Base-by-base conservation (phyloP, 2,888 invertebrate genomes). In the Drosophila anomalata region DNA sequence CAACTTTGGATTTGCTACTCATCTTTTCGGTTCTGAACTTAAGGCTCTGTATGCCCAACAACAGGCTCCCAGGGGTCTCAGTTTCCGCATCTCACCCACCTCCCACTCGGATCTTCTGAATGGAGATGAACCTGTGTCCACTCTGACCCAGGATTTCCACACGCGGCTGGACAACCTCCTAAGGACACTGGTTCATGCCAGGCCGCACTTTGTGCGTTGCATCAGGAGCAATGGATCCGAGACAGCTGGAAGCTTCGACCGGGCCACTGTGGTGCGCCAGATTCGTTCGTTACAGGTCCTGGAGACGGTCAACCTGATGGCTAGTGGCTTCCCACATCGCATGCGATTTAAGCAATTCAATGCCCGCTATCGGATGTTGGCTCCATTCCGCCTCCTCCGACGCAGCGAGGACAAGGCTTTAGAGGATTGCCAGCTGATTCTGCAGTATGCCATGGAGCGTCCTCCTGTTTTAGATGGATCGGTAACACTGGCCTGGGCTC, bases 1-100 rank as follows among this genome's bases (percentile, higher is more conserved):
- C 92, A 97, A 97, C 91, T 98, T 98, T 92, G 98, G 98, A n/a
- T 98, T 98, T 91, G 98, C 97, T 0, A 97, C 97, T 17, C 98
- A 98, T 91, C 93, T 98, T n/a, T 98, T 98, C 91, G 97, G 97
- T 1, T 95, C 96, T 57, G 98, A 98, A 91, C 93, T 98, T 71
- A 97, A 97, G 93, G 95, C 96, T 2, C 92, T 96, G 12, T 96
- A 95, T 85, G 94, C 95, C 3, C 93, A 95, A 75, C 95, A 95
- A 79, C 95, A 94, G 52, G 96, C 95, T 56, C 96, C 95, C 12
- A 92, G 94, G 73, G 96, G 96, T 62, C 94, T 96, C 72, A 95
- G 96, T 90, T 97, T 97, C 92, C 94, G 97, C 85, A 97, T 97
- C 88, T 97, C 97, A 7, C 97, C 97, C 46, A 97, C 97, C 12